Evolutionary conservation across 2,888 invertebrate genomes (phyloP).

Genomic region (Drosophila mulleri): DNA sequence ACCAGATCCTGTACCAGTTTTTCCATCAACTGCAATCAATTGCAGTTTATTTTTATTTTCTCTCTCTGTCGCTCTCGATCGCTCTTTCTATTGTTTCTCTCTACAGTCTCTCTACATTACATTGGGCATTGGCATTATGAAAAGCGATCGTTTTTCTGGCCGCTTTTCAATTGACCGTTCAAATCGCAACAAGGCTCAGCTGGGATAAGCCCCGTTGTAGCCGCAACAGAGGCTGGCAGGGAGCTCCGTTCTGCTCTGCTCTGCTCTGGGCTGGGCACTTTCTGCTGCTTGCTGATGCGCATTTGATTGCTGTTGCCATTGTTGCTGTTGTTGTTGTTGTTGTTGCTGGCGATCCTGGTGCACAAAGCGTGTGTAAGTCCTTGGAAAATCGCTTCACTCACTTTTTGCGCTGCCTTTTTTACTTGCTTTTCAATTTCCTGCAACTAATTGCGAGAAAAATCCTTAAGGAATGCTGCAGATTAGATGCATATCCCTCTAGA

Average conservation of each 20-base stretch:
- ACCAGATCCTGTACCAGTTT: slow-evolving; percentile 14
- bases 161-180: slow-evolving; percentile 83
- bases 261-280: slow-evolving; percentile 14
- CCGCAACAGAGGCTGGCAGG: slow-evolving; percentile 51
- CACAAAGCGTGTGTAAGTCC: slow-evolving; percentile 67
- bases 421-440: slow-evolving; percentile 61
- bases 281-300: slow-evolving; percentile 73
- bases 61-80: neutral
- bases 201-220: slow-evolving; percentile 78
- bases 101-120: no score
- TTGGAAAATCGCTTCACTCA: slow-evolving; percentile 69
- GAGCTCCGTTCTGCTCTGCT: neutral
- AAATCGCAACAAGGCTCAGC: slow-evolving; percentile 82
- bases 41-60: slow-evolving; percentile 5
- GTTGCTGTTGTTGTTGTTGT: slow-evolving; percentile 7
- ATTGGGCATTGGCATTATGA: slow-evolving; percentile 33
- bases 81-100: neutral
- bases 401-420: slow-evolving; percentile 52
- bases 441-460: slow-evolving; percentile 78
- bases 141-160: slow-evolving; percentile 69
- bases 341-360: slow-evolving; percentile 30
- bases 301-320: slow-evolving; percentile 69
- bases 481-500: neutral
- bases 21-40: slow-evolving; percentile 12
- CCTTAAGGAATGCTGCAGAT: slow-evolving; percentile 59